These are phyloP conservation scores for Phyllotis vaccarum DNA, from an alignment of 2,797 vertebrate genomes.

Conservation along the genomic window DNA sequence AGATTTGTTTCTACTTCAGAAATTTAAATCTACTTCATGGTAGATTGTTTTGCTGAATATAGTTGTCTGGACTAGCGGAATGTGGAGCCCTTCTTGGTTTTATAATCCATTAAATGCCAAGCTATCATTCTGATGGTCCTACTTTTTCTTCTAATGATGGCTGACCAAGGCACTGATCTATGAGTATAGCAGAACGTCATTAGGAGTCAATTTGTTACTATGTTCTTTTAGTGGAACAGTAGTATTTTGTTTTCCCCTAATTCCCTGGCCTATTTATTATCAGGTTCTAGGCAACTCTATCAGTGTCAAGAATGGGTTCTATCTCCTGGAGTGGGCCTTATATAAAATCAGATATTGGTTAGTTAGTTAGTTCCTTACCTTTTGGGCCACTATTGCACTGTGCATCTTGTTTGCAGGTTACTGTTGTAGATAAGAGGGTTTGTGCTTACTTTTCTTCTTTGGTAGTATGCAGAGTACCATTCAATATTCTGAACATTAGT, in stretches of 20 bases:
- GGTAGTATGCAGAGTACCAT: not conserved
- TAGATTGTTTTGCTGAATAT: too few relatives aligned
- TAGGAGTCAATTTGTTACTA: not conserved
- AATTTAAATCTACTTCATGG: too few relatives aligned
- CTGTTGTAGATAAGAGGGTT: not conserved
- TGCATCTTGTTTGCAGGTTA: not conserved
- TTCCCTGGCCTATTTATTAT: not conserved
- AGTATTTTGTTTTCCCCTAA: not conserved
- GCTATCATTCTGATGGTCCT: too few relatives aligned
- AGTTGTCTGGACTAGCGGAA: too few relatives aligned
- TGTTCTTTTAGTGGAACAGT: not conserved
- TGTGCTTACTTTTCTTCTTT: not conserved
- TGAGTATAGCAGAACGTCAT: not conserved
- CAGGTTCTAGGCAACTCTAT: not conserved
- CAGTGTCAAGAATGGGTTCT: not conserved
- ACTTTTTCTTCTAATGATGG: not conserved
- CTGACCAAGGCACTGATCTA: not conserved
- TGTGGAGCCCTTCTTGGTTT: too few relatives aligned
- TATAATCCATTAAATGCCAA: too few relatives aligned
- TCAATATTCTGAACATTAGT: not conserved
- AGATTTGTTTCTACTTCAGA: too few relatives aligned
- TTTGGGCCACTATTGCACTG: not conserved
- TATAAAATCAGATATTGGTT: not conserved
- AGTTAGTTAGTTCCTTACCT: not conserved
- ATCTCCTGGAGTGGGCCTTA: not conserved